Base-by-base conservation (phyloP, 2,888 invertebrate species). In the Volucella zonaria region DNA sequence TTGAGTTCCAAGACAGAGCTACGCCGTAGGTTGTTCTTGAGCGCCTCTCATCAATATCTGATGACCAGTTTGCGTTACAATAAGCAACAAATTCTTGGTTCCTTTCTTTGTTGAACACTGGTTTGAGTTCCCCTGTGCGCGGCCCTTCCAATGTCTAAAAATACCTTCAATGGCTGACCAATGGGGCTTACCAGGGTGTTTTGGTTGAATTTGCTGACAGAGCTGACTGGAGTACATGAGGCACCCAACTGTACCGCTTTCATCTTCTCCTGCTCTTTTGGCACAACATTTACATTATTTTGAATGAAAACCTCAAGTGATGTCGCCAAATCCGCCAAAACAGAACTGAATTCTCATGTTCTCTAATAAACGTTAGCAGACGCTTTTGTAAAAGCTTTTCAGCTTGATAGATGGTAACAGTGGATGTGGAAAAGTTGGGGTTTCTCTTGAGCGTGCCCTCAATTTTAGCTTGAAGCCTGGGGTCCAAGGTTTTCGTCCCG, bases 111-210 rank as follows among this genome's bases (percentile, higher is more conserved):
- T 14, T 18, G 51, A 56, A 75, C 23, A 54, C 38, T 1, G 78
- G 47, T 56, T 82, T 78, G 9, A 18, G 49, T 42, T 71, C 62
- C n/a, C 56, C 10, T n/a, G 74, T 52, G 15, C 18, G n/a, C n/a
- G n/a, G n/a, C 66, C 74, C 12, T 54, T 62, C 47, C 83, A 18
- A 66, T 86, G 79, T 38, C 79, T 64, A 18, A 82, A 74, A 47
- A 87, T 87, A 52, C 71, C 58, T 81, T 88, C 87, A 2, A 83
- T 80, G 15, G 87, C 78, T 54, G n/a, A 61, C 87, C 86, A 88
- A 52, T 88, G 87, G 0, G 85, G 49, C n/a, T 81, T 64, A 11
- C 70, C 79, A 31, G 73, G 80, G 54, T n/a, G n/a, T 81, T 79
- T n/a, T 76, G 59, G 43, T 86, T 87, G 38, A 80, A 88, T 47